Evolutionary conservation across 2,113 vertebrate genomes (phyloP).

Genomic region (Hassar affinis): DNA sequence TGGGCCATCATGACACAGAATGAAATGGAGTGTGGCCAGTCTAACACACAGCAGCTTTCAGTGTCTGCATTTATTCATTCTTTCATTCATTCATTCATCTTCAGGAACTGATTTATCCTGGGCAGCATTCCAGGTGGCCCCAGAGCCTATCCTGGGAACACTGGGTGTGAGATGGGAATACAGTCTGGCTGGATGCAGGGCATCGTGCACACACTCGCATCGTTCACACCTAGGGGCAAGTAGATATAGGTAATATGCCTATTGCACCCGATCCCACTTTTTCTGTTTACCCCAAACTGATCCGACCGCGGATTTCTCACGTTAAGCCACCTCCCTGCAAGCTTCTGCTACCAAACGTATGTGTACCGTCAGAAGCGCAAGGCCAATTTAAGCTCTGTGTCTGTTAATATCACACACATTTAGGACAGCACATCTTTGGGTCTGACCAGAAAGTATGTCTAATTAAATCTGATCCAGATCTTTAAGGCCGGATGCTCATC

Average conservation of each 20-base stretch:
- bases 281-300: not conserved
- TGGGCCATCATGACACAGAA: not conserved
- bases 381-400: not conserved
- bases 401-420: not conserved
- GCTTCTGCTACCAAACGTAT: not conserved
- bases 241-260: too few species aligned
- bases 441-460: not conserved
- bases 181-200: not conserved
- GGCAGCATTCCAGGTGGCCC: not conserved
- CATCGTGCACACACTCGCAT: not conserved
- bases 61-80: not conserved
- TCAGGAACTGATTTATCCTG: not conserved
- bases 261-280: not conserved
- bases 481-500: not conserved
- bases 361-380: not conserved
- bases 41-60: too few species aligned
- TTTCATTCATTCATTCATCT: not conserved
- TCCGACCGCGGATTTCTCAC: accelerated
- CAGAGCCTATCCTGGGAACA: not conserved
- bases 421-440: not conserved
- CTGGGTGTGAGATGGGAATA: not conserved
- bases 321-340: not conserved
- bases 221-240: not conserved
- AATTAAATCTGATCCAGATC: not conserved
- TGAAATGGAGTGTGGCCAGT: not conserved